Percentiles rank a stretch among this genome's conserved stretches.
phyloP scores from a whole-genome alignment of 2,797 vertebrate species.

The Gambelia wislizenii region DNA sequence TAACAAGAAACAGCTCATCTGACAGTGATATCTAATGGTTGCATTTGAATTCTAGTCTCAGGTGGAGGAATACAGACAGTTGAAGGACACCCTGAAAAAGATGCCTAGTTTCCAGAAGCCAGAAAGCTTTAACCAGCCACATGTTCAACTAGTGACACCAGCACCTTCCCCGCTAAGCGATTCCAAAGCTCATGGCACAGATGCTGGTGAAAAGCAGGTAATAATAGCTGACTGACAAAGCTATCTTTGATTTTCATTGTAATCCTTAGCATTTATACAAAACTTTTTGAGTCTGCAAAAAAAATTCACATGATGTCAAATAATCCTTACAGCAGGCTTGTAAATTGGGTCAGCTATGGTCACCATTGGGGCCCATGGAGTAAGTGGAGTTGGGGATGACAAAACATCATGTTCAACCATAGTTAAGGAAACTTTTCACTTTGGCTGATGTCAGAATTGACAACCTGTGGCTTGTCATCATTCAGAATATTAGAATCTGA shows the following conservation, averaged over 20 bases:
- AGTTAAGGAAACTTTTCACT: not conserved
- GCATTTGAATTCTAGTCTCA: conserved; percentile 84
- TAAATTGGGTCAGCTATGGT: not conserved
- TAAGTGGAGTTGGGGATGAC: no score
- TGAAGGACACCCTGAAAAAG: conserved; percentile 88
- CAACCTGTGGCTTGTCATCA: not conserved
- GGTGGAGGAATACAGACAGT: conserved; percentile 91
- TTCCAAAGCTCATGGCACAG: not conserved
- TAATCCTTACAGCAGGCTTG: not conserved
- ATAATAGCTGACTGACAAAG: not conserved
- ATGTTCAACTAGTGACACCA: conserved; percentile 31
- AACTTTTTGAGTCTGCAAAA: not conserved
- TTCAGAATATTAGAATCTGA: not conserved
- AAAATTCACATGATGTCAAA: not conserved
- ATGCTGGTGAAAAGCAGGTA: conserved; percentile 65
- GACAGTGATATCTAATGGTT: conserved; percentile 33
- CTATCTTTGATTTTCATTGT: not conserved
- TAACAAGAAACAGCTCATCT: conserved; percentile 34
- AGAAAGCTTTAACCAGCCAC: conserved; percentile 55
- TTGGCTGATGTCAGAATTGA: not conserved
- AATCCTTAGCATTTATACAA: not conserved
- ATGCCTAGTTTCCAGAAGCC: conserved; percentile 78
- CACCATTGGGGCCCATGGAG: not conserved
- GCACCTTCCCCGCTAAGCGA: conserved; percentile 42
- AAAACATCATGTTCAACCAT: not conserved